Percentiles rank a stretch among this genome's conserved stretches.
Conservation (phyloP, 2,113 vertebrate species). For the Orthonyx spaldingii region DNA sequence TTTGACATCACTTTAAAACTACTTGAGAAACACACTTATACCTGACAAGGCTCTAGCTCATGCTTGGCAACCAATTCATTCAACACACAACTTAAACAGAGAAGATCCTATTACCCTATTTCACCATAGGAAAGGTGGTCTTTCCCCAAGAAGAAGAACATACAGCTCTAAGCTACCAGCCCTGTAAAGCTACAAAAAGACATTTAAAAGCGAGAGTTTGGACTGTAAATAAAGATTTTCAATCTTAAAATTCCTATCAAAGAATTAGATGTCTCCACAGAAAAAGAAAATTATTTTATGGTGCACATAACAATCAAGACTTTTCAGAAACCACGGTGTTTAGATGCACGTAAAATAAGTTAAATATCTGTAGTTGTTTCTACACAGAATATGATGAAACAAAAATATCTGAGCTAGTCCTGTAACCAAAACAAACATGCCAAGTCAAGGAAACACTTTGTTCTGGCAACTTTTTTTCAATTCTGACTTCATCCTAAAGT, state of each 20-base stretch:
- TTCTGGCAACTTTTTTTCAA: not conserved
- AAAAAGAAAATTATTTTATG: not conserved
- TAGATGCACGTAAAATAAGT: not conserved
- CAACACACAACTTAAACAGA: not conserved
- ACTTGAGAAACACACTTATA: not conserved
- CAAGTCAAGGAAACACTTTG: not conserved
- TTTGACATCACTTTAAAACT: not conserved
- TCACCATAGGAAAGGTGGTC: not conserved
- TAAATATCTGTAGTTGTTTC: not conserved
- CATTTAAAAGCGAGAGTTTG: not conserved
- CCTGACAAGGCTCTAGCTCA: not conserved
- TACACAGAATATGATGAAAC: not conserved
- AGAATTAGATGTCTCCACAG: not conserved
- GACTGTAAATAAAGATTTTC: not conserved
- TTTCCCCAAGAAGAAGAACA: not conserved
- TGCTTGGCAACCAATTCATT: not conserved
- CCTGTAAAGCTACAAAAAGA: not conserved
- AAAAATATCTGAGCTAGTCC: not conserved
- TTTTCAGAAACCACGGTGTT: not conserved
- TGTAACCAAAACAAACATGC: not conserved
- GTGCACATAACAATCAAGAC: not conserved
- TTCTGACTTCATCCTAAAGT: not conserved
- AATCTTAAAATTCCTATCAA: not conserved
- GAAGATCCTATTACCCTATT: not conserved
- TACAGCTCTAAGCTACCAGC: not conserved